Evolutionary conservation across 2,113 vertebrate genomes (phyloP).

Genomic region (Mirza zaza): DNA sequence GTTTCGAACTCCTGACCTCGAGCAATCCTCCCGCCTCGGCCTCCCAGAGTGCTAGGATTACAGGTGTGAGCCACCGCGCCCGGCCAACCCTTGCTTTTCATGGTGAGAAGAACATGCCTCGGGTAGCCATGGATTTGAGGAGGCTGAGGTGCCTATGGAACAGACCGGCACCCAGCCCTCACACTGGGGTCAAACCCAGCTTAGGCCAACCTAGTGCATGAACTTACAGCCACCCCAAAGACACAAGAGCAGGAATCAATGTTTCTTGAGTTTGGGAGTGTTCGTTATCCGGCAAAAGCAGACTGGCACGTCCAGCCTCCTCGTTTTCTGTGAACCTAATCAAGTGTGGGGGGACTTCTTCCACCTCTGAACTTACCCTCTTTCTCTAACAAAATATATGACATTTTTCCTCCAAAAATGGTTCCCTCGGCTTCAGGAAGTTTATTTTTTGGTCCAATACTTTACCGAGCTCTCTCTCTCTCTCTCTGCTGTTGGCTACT

Average conservation of each 20-base stretch:
- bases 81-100: not conserved
- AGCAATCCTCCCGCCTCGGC: too few relatives aligned
- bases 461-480: not conserved
- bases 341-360: not conserved
- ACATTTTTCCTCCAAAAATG: not conserved
- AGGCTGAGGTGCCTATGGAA: not conserved
- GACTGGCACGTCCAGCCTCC: not conserved
- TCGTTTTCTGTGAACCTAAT: not conserved
- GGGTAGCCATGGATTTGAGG: not conserved
- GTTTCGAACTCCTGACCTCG: too few relatives aligned
- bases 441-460: not conserved
- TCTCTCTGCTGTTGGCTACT: not conserved
- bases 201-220: not conserved
- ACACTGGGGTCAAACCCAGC: not conserved
- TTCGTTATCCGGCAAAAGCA: not conserved
- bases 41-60: too few relatives aligned
- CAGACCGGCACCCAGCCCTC: not conserved
- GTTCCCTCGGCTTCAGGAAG: not conserved
- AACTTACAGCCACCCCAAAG: not conserved
- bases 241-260: not conserved
- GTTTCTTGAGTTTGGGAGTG: not conserved
- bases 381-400: not conserved
- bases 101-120: not conserved
- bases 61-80: too few relatives aligned
- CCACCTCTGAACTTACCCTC: not conserved